Base-by-base conservation (phyloP, 2,797 vertebrate genomes). In the Fringilla coelebs region DNA sequence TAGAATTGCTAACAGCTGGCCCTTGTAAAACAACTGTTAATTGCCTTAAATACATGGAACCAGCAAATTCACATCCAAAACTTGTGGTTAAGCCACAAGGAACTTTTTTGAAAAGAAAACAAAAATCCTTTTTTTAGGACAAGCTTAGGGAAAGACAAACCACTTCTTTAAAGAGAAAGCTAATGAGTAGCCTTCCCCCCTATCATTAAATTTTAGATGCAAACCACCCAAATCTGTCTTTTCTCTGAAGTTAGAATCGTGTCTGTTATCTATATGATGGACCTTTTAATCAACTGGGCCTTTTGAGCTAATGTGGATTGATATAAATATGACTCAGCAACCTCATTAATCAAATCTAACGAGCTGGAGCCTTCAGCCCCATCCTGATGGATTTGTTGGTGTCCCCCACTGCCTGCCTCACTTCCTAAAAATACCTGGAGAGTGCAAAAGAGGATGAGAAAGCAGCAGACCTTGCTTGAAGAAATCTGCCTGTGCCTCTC, bases 301-400 rank as follows among this genome's bases (percentile, higher is more conserved):
- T 52, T 15, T 14, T 6, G 4, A 41, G 46, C 14, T 41, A 9
- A 51, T 2, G 6, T 77, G 74, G 25, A 18, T 34, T 43, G 48
- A 28, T 52, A 43, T 6, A 52, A 52, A 77, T 14, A 22, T 43
- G 25, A 24, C 32, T 14, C 36, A 52, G 51, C 22, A 83, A 10
- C 34, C 28, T 68, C 24, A 28, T 45, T 54, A 66, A 71, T 74
- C 38, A 60, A 52, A 45, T 4, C 29, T 45, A 48, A 36, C 4
- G 3, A 74, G 13, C 34, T 55, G 38, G 17, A 71, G 57, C 65
- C 45, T 77, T 71, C 49, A 63, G 43, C 74, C 55, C 17, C 9
- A 0, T 1, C 11, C 43, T 62, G 54, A 52, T n/a, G 0, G 0
- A 24, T 32, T 34, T 11, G 6, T 2, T 57, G 12, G 15, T 49